Base-by-base conservation (phyloP, 2,113 vertebrate genomes). In the Clupea harengus region DNA sequence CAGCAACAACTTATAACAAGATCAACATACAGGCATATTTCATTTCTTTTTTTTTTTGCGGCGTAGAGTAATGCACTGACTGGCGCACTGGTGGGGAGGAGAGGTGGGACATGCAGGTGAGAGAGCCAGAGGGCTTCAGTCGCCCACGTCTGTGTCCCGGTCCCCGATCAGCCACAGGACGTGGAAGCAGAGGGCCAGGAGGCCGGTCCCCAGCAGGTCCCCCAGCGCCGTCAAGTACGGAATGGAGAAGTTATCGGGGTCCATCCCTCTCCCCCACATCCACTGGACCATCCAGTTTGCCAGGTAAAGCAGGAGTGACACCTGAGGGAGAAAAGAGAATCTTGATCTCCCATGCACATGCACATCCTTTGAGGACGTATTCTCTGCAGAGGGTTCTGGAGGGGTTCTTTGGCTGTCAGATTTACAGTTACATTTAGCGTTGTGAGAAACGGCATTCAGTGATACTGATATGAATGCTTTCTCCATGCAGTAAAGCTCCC, bases 271-370 rank as follows among this genome's bases (percentile, higher is more conserved):
- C 46, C 96, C 95, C 98, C 98, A 99, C 98, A 99, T 99, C 98
- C 98, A 99, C 93, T 99, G 96, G 81, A 99, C 98, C 98, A 99
- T 99, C 98, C 98, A 99, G 95, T 99, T 97, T 4, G 98, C 98
- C 85, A 99, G 96, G 94, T 99, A 99, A 45, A 99, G 96, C 5
- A 99, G 97, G 90, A 99, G 96, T 78, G 99, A 91, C 44, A 99
- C 98, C 98, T 99, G 85, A 91, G 64, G 0, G 45, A 47, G 72
- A 15, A n/a, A 88, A 81, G 85, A 10, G 28, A 8, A 15, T 46
- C n/a, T 67, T n/a, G 22, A 75, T 39, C 39, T 39, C 39, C 39
- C 39, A 39, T 39, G 39, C 39, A 39, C 39, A n/a, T n/a, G n/a
- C 9, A 6, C 0, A 10, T 47, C 47, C 22, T 18, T 60, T 22